Evolutionary conservation across 2,797 vertebrate species (phyloP).

Genomic region (Sarcophilus harrisii): DNA sequence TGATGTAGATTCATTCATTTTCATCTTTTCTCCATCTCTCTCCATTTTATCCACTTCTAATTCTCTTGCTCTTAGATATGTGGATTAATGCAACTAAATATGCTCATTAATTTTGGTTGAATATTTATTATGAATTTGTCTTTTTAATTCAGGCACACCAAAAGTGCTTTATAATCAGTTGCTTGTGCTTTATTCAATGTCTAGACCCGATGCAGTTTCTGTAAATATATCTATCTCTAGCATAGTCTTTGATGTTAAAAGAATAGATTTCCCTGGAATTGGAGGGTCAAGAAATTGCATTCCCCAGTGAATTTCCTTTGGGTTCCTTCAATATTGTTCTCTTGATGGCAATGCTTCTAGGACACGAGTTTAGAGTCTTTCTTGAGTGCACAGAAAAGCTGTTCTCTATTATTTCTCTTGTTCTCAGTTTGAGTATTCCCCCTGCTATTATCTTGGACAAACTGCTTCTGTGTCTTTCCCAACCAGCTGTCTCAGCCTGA

Average conservation of each 20-base stretch:
- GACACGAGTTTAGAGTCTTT: neutral
- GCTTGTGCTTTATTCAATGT: neutral
- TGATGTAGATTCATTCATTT: neutral
- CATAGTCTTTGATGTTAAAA: neutral
- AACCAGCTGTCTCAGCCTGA: conserved; percentile 56
- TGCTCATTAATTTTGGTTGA: neutral
- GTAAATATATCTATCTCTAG: neutral
- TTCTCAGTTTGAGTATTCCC: conserved; percentile 1
- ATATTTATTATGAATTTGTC: neutral
- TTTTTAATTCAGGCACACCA: neutral
- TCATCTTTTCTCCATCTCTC: neutral
- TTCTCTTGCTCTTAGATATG: neutral
- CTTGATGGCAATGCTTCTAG: conserved; percentile 37
- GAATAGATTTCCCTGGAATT: neutral
- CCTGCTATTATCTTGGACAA: conserved; percentile 53
- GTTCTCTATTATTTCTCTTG: neutral
- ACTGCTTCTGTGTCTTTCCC: conserved; percentile 69
- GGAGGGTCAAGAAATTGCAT: neutral
- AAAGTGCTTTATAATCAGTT: neutral
- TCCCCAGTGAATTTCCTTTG: neutral
- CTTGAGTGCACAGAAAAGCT: neutral
- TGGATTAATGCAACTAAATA: neutral
- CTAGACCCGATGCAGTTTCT: neutral
- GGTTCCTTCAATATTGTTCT: conserved; percentile 42
- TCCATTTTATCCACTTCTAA: neutral